Percentiles rank a stretch among this genome's conserved stretches.
phyloP scores from a whole-genome alignment of 1,140 invertebrate genomes.

The Archivesica marissinica region DNA sequence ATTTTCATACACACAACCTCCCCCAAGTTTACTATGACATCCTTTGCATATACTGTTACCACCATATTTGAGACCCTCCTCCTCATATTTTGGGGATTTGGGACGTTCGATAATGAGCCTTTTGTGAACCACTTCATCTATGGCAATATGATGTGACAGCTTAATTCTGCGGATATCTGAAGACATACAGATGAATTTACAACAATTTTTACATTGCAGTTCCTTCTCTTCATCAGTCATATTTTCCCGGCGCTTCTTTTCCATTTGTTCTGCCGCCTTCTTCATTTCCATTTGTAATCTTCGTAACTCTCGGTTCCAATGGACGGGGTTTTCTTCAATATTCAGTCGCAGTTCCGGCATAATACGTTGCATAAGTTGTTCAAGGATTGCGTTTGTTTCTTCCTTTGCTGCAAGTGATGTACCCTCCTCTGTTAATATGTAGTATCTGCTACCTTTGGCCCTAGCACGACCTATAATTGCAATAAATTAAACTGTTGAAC shows the following conservation, averaged over 20 bases:
- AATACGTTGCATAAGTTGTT: slow-evolving; percentile 72
- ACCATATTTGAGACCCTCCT: not conserved
- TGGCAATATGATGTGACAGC: slow-evolving; percentile 16
- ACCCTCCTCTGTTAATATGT: slow-evolving; percentile 65
- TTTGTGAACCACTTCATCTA: not conserved
- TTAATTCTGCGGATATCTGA: slow-evolving; percentile 5
- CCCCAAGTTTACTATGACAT: slow-evolving; percentile 3
- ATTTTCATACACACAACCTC: not conserved
- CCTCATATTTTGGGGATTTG: not conserved
- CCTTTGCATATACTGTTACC: not conserved
- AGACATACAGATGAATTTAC: slow-evolving; percentile 9
- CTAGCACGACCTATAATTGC: slow-evolving; percentile 75
- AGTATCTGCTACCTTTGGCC: slow-evolving; percentile 68
- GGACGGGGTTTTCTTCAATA: slow-evolving; percentile 20
- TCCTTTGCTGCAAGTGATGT: slow-evolving; percentile 68
- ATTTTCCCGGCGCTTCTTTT: not conserved
- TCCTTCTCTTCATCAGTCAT: not conserved
- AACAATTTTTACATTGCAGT: slow-evolving; percentile 22
- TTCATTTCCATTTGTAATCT: slow-evolving; percentile 64
- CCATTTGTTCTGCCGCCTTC: not conserved
- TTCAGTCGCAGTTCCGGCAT: slow-evolving; percentile 58
- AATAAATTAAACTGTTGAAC: no score
- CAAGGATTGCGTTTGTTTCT: slow-evolving; percentile 70
- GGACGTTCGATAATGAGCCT: not conserved
- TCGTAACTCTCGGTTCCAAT: no score